Percentiles rank a stretch among this genome's conserved stretches.
Evolutionary conservation across 2,113 vertebrate species (phyloP).

Genomic region (Azemiops feae): DNA sequence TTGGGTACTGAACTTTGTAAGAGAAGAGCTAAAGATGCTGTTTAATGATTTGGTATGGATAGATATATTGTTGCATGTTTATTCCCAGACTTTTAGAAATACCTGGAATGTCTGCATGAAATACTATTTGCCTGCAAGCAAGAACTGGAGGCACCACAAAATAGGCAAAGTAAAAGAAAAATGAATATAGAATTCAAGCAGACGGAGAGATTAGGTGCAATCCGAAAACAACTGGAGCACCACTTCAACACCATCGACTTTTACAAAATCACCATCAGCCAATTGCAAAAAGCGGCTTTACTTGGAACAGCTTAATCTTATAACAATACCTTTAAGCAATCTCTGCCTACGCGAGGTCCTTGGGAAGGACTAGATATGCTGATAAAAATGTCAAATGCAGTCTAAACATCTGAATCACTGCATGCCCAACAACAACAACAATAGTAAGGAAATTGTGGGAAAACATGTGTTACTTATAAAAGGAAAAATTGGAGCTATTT

Average conservation of each 20-base stretch:
- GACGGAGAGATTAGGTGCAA: background rate
- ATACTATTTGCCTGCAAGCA: background rate
- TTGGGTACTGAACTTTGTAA: background rate
- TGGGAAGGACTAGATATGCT: background rate
- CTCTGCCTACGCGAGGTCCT: background rate
- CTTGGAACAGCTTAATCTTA: background rate
- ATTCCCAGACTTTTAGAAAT: background rate
- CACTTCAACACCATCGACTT: background rate
- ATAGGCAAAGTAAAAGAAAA: background rate
- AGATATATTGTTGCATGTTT: background rate
- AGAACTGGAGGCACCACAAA: background rate
- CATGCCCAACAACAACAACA: background rate
- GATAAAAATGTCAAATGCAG: background rate
- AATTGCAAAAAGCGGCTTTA: background rate
- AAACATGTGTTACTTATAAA: background rate
- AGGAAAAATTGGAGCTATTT: background rate
- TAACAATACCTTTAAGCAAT: background rate
- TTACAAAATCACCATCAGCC: background rate
- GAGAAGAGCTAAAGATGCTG: background rate
- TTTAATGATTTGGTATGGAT: background rate
- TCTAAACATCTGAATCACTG: background rate
- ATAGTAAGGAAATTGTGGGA: background rate
- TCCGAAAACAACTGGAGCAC: background rate
- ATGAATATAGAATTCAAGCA: background rate
- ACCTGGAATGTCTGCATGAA: background rate